These are phyloP conservation scores for Acanthosepion pharaonis DNA, from an alignment of 2,888 invertebrate species.

Conservation along the genomic window DNA sequence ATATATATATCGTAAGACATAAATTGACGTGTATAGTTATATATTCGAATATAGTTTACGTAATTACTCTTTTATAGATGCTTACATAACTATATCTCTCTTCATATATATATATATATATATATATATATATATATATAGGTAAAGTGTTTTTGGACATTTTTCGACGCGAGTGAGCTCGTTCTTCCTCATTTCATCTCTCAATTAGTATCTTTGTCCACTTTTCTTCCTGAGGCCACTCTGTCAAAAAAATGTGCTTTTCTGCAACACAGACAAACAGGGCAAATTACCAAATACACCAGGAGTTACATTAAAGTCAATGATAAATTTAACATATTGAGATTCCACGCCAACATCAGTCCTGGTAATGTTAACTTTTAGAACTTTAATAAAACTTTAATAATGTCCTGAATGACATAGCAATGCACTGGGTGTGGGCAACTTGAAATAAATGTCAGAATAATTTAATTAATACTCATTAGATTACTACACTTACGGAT, in stretches of 20 bases:
- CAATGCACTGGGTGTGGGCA: not conserved
- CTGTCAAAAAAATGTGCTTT: not conserved
- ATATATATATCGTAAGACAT: no score
- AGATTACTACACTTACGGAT: not conserved
- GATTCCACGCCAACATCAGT: not conserved
- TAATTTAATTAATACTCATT: not conserved
- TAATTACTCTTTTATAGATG: no score
- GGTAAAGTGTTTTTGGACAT: not conserved
- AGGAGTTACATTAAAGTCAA: not conserved
- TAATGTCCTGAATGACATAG: not conserved
- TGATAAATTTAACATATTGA: not conserved
- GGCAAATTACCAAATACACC: slow-evolving; percentile 4
- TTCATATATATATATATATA: no score
- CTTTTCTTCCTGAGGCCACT: not conserved
- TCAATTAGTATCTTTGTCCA: slow-evolving; percentile 22
- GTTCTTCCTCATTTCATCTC: not conserved
- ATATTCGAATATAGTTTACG: no score
- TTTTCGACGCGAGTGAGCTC: not conserved
- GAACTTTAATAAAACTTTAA: not conserved
- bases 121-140: no score
- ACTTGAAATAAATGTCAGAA: not conserved
- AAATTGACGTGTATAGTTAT: no score
- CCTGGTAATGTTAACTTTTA: not conserved
- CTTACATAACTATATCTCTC: no score
- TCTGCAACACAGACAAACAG: slow-evolving; percentile 6